These are phyloP conservation scores for Tachycineta bicolor DNA, from an alignment of 2,113 vertebrate species.

Conservation along the genomic window DNA sequence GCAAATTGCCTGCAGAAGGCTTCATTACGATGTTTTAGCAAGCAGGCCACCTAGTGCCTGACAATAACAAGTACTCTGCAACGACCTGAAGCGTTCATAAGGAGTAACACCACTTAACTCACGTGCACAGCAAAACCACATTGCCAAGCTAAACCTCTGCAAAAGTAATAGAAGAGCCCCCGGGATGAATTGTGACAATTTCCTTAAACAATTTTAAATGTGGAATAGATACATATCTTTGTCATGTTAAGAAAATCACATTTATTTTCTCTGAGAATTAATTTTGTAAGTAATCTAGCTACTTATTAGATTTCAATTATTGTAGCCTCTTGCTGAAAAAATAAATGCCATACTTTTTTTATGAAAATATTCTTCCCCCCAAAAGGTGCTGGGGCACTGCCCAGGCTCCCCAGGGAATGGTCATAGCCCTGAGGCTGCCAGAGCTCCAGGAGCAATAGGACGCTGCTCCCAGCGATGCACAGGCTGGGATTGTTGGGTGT, in stretches of 20 bases:
- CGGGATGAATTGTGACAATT: neutral
- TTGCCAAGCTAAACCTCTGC: neutral
- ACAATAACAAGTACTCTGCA: constrained; percentile 33
- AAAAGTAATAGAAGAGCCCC: neutral
- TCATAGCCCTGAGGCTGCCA: fast-evolving
- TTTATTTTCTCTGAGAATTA: neutral
- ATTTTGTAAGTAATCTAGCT: neutral
- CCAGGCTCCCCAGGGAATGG: neutral
- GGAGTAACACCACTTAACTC: neutral
- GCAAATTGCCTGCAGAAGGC: neutral
- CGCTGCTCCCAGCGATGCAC: fast-evolving
- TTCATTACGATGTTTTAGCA: constrained; percentile 33
- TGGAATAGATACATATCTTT: neutral
- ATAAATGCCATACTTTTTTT: neutral
- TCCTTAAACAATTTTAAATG: neutral
- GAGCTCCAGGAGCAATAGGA: neutral
- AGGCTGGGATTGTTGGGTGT: neutral
- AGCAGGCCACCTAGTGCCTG: constrained; percentile 69
- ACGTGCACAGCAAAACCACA: neutral
- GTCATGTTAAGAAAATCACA: neutral
- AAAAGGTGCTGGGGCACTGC: neutral
- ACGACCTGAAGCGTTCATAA: neutral
- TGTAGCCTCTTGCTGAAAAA: neutral
- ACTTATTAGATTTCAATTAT: neutral
- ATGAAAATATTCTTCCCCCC: neutral